Evolutionary conservation across 1,140 invertebrate genomes (phyloP).

Genomic region (Neoseiulus cucumeris): DNA sequence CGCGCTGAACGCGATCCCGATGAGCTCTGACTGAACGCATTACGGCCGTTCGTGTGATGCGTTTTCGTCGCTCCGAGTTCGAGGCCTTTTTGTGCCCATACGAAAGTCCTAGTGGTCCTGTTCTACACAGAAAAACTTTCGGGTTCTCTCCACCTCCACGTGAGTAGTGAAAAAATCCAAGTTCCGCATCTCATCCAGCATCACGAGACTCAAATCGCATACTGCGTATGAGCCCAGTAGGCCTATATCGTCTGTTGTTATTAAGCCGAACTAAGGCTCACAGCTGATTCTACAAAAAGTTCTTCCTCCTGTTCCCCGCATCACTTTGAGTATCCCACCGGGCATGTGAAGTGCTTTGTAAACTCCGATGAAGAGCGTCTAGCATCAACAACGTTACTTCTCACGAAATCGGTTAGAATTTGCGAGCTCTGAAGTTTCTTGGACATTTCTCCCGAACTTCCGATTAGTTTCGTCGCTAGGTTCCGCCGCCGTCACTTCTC

Average conservation of each 20-base stretch:
- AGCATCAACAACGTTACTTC: too few species aligned
- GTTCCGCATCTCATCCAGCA: not conserved
- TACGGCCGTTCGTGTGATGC: not conserved
- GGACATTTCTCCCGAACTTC: too few species aligned
- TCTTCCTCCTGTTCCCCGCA: not conserved
- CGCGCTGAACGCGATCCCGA: too few species aligned
- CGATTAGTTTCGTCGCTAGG: too few species aligned
- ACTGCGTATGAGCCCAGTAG: not conserved
- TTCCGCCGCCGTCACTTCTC: too few species aligned
- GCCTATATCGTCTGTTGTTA: not conserved
- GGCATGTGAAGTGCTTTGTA: too few species aligned
- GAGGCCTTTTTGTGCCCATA: conserved; percentile 3
- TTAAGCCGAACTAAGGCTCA: not conserved
- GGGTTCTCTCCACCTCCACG: not conserved
- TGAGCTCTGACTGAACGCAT: too few species aligned
- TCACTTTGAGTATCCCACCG: not conserved
- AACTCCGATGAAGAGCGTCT: too few species aligned
- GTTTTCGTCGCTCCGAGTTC: not conserved
- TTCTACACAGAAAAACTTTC: not conserved
- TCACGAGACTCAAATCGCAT: not conserved
- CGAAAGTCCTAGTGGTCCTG: not conserved
- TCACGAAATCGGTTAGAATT: too few species aligned
- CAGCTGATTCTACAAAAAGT: not conserved
- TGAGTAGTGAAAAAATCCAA: not conserved
- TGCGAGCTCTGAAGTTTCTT: too few species aligned